Evolutionary conservation across 1,140 invertebrate species (phyloP).

Genomic region (Doryteuthis pealeii): DNA sequence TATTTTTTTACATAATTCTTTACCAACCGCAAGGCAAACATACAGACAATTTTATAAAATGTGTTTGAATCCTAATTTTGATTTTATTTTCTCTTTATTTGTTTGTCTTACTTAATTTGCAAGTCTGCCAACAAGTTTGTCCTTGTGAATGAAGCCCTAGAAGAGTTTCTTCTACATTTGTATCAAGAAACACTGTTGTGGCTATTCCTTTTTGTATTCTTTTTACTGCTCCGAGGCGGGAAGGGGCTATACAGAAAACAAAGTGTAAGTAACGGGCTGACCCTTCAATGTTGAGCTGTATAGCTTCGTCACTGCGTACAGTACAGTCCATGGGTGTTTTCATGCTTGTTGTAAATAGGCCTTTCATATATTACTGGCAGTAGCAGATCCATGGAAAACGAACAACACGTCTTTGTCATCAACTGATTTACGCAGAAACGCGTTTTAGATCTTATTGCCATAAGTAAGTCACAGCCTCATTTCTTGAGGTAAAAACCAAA

Average conservation of each 20-base stretch:
- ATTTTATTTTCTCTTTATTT: neutral
- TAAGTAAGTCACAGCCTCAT: no score
- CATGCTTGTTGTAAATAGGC: slow-evolving; percentile 9
- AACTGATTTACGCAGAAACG: no score
- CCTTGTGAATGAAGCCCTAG: neutral
- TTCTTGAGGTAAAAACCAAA: no score
- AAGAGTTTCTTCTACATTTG: neutral
- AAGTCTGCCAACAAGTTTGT: neutral
- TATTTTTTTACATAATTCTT: slow-evolving; percentile 11
- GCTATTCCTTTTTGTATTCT: slow-evolving; percentile 14
- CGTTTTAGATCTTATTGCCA: no score
- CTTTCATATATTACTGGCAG: slow-evolving; percentile 6
- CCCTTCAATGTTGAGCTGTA: neutral
- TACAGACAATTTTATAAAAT: neutral
- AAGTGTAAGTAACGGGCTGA: slow-evolving; percentile 11
- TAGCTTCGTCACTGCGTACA: slow-evolving; percentile 2
- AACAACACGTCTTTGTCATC: neutral
- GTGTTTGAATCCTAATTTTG: neutral
- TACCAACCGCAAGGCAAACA: neutral
- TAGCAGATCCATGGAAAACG: slow-evolving; percentile 1
- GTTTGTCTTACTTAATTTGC: neutral
- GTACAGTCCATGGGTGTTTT: slow-evolving; percentile 7
- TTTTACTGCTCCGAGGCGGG: slow-evolving; percentile 8
- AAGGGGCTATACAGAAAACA: slow-evolving; percentile 10
- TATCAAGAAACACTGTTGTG: slow-evolving; percentile 1